Percentiles rank a stretch among this genome's conserved stretches.
Conservation (phyloP, 2,113 vertebrate genomes). For the Nansenia antarctica region DNA sequence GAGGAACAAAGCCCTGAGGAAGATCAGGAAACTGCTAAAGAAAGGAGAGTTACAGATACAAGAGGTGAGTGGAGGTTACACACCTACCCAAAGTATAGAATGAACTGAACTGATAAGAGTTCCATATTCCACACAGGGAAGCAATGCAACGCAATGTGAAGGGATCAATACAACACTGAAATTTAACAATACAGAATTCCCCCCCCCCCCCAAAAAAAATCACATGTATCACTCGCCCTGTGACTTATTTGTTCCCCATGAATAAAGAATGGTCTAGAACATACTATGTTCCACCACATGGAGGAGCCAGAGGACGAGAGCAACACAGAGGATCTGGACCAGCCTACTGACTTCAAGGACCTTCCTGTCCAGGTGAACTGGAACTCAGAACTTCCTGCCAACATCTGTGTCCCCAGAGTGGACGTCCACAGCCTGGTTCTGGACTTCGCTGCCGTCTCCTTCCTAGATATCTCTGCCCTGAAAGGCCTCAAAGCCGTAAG, state of each 20-base stretch:
- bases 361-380: constrained; percentile 86
- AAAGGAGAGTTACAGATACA: constrained; percentile 83
- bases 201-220: no score
- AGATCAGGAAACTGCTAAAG: constrained; percentile 85
- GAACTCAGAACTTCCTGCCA: constrained; percentile 77
- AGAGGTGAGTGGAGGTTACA: constrained; percentile 77
- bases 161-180: no score
- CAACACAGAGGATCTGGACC: constrained; percentile 84
- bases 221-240: no score
- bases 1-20: constrained; percentile 90
- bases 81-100: no score
- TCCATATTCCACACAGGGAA: no score
- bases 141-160: no score
- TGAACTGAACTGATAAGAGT: no score
- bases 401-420: constrained; percentile 80
- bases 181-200: no score
- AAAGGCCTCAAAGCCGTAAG: constrained; percentile 86
- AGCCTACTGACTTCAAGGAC: constrained; percentile 77
- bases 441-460: constrained; percentile 93
- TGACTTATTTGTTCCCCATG: no score
- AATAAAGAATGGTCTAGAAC: no score
- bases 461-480: constrained; percentile 91
- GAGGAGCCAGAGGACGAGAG: constrained; percentile 82
- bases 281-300: neutral
- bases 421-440: constrained; percentile 88